Conservation (phyloP, 2,797 vertebrate species). For the Phrynocephalus forsythii region DNA sequence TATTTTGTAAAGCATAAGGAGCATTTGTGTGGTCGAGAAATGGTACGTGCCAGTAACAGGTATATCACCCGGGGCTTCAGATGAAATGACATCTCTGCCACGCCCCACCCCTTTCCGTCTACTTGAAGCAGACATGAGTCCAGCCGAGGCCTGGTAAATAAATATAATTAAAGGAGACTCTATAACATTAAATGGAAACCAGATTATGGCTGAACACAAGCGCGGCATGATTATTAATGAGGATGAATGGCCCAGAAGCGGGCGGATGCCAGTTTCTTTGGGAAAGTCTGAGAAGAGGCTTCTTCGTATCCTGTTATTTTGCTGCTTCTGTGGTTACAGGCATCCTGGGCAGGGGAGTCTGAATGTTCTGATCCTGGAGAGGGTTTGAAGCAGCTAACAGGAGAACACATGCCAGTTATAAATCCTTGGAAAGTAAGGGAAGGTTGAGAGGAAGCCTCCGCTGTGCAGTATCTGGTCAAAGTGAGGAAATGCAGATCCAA, state of each 20-base stretch:
- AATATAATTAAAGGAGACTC: background rate
- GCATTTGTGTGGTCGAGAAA: background rate
- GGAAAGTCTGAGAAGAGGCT: background rate
- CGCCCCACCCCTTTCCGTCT: background rate
- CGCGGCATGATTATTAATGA: background rate
- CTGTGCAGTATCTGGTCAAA: slow-evolving; percentile 1
- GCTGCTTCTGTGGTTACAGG: background rate
- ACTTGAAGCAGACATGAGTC: background rate
- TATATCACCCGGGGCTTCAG: background rate
- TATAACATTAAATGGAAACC: background rate
- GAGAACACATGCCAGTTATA: background rate
- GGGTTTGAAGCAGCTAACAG: background rate
- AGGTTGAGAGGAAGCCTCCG: slow-evolving; percentile 14
- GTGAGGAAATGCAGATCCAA: slow-evolving; percentile 35
- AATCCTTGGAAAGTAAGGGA: slow-evolving; percentile 33
- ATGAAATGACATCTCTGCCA: background rate
- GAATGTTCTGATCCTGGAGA: background rate
- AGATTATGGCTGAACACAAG: background rate
- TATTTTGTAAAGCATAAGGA: background rate
- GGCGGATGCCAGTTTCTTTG: background rate
- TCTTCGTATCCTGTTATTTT: background rate
- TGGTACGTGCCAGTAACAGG: background rate
- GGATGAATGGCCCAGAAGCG: background rate
- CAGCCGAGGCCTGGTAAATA: background rate
- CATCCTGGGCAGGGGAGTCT: background rate